These are phyloP conservation scores for Synanthedon vespiformis DNA, from an alignment of 2,888 invertebrate species.

Conservation along the genomic window DNA sequence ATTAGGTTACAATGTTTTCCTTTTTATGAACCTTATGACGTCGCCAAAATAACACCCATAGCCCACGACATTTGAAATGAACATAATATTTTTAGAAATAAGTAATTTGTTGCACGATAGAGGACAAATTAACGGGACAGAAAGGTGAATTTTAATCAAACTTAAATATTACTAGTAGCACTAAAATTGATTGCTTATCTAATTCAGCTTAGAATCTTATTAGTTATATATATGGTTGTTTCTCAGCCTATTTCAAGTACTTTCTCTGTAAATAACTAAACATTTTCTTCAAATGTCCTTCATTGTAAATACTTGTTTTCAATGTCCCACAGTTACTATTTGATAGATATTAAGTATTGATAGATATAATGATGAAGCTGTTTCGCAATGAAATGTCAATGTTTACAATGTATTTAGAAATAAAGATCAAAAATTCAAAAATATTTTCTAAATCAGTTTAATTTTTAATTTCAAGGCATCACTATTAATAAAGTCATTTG, in stretches of 20 bases:
- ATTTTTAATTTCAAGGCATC: no score
- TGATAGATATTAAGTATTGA: no score
- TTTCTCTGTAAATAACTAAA: neutral
- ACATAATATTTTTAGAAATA: conserved; percentile 68
- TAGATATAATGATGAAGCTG: no score
- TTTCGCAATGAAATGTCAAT: no score
- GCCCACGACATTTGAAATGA: conserved; percentile 46
- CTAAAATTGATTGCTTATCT: conserved; percentile 8
- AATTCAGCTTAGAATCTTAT: conserved; percentile 18
- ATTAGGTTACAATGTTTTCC: neutral
- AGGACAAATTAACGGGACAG: conserved; percentile 56
- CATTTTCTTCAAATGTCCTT: conserved; percentile 25
- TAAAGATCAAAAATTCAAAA: no score
- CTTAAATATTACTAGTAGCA: neutral
- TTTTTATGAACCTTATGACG: conserved; percentile 1
- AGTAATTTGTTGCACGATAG: conserved; percentile 56
- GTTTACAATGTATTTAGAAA: no score
- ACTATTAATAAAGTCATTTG: no score
- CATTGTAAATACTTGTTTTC: conserved; percentile 11
- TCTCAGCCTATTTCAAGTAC: conserved; percentile 4
- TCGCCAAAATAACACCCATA: conserved; percentile 9
- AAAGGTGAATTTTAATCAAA: conserved; percentile 21
- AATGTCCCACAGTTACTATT: no score
- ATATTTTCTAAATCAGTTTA: no score
- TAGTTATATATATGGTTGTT: conserved; percentile 8